Evolutionary conservation across 37 sponge, comb jelly and placozoan species (phyloP), one percentile per base, ranked within the genome.

Genomic region (Petrosia ficiformis): DNA sequence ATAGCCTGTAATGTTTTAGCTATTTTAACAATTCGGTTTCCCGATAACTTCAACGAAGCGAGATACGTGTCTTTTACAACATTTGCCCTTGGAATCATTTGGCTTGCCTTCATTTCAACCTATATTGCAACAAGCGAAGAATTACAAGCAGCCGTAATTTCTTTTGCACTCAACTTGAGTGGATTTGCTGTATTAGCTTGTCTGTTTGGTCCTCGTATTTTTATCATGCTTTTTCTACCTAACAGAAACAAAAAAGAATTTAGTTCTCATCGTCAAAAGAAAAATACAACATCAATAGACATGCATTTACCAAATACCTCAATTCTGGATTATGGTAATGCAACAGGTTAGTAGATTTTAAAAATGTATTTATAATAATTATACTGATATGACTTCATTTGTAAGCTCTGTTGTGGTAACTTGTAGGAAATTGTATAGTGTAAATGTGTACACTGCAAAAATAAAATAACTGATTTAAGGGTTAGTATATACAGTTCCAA

Each of bases 21-120:
- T 25, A 65, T 36, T 39, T 36, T 83, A 4, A 92, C 88, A 30
- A 84, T 86, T 43, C 75, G 71, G 1, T 92, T 84, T 63, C 93
- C 93, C 0, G 85, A 80, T 26, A 92, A 92, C 52, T 92, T 87
- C 78, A 87, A 87, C 42, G 93, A 92, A 60, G 76, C 93, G 1
- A 82, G 80, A 54, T 81, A 87, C 43, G 59, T 92, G 26, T 39
- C 86, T 28, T 87, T 84, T 44, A 73, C 88, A 16, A 77, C 88
- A 1, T 75, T 92, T 35, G 64, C 82, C 31, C 42, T 87, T 10
- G 72, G 84, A 14, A 59, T 87, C 26, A 83, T 92, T 5, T 87
- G 88, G 93, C 41, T 84, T 11, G 85, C 71, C 1, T 80, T 87
- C 37, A 78, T 87, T 14, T 72, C 65, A 4, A 72, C 81, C 24